A percentile compares a stretch with the other conserved stretches of the same genome.
Evolutionary conservation across 1,140 invertebrate genomes (phyloP).

Genomic region (Meteorus sp.): DNA sequence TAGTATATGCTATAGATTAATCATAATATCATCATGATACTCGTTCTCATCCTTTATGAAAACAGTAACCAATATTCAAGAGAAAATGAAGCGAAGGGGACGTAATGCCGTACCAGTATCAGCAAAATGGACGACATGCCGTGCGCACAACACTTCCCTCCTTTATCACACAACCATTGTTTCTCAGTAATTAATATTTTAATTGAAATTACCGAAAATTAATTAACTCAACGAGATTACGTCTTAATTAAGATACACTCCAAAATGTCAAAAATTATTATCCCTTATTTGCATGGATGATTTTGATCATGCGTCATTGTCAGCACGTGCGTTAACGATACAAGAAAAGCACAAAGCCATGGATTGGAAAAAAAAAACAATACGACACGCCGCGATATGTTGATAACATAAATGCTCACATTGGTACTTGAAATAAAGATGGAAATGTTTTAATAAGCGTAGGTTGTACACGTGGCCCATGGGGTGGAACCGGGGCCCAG

Average conservation of each 20-base stretch:
- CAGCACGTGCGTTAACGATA: too few species aligned
- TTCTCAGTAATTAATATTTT: conserved; percentile 52
- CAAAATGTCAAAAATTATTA: too few species aligned
- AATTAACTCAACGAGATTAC: conserved; percentile 49
- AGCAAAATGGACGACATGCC: background rate
- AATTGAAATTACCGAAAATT: conserved; percentile 54
- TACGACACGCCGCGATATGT: too few species aligned
- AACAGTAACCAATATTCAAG: background rate
- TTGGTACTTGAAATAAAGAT: conserved; percentile 10
- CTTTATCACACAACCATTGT: conserved; percentile 17
- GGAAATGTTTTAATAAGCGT: conserved; percentile 19
- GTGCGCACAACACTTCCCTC: background rate
- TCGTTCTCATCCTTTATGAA: conserved; percentile 12
- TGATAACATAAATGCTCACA: too few species aligned
- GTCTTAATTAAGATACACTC: too few species aligned
- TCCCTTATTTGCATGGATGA: too few species aligned
- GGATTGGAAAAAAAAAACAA: too few species aligned
- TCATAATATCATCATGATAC: conserved; percentile 56
- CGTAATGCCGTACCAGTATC: background rate
- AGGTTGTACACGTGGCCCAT: conserved; percentile 7
- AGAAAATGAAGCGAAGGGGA: background rate
- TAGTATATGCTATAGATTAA: too few species aligned
- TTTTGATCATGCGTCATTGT: too few species aligned
- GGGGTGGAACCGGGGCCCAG: background rate
- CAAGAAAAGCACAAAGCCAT: too few species aligned